Conservation (phyloP, 1,140 invertebrate species). For the Pogonus chalceus region DNA sequence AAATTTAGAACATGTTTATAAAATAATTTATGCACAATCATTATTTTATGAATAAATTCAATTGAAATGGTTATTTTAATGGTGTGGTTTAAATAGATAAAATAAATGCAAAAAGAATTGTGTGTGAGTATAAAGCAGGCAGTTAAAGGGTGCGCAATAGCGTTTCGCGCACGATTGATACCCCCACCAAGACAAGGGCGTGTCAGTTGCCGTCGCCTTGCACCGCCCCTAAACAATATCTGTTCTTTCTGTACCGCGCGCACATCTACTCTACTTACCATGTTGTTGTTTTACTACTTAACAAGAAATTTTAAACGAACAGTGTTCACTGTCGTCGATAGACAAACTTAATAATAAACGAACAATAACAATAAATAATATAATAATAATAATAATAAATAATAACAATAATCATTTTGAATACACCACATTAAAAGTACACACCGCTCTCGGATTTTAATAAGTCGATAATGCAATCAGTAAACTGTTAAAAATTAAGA, state of each 20-base stretch:
- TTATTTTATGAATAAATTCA: too few relatives aligned
- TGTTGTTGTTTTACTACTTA: background rate
- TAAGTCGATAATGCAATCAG: background rate
- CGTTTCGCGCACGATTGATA: too few relatives aligned
- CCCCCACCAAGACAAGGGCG: too few relatives aligned
- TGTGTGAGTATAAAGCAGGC: too few relatives aligned
- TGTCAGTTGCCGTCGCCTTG: background rate
- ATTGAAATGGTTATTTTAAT: too few relatives aligned
- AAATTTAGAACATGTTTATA: too few relatives aligned
- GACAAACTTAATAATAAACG: background rate
- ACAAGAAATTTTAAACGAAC: background rate
- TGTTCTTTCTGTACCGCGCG: background rate
- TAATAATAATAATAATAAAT: background rate
- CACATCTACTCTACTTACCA: background rate
- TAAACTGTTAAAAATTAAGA: background rate
- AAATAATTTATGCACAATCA: too few relatives aligned
- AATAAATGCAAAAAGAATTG: too few relatives aligned
- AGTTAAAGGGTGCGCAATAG: too few relatives aligned
- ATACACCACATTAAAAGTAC: background rate
- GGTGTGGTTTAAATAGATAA: too few relatives aligned
- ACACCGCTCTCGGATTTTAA: background rate
- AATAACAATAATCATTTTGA: too few relatives aligned
- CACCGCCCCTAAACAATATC: background rate
- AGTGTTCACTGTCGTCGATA: background rate
- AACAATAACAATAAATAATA: background rate